phyloP scores from a whole-genome alignment of 2,888 invertebrate genomes.

The Pachydiplax longipennis region DNA sequence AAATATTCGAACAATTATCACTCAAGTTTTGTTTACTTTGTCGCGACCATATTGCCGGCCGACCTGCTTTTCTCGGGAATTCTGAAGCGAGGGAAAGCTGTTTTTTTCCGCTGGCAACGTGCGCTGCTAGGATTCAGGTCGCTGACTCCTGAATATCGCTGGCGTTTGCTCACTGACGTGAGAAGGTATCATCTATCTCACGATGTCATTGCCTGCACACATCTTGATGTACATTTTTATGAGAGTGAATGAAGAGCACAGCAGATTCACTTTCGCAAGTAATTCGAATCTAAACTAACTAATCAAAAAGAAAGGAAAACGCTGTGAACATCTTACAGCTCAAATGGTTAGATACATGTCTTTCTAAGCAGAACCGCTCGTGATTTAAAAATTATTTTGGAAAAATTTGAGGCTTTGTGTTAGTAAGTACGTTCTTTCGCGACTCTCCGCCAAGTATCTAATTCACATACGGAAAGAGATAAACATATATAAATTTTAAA shows the following conservation, averaged over 20 bases:
- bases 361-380: no score
- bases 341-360: no score
- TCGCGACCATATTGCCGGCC: background rate
- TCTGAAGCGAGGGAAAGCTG: background rate
- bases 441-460: no score
- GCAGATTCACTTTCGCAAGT: no score
- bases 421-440: no score
- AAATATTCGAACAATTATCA: background rate
- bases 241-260: background rate
- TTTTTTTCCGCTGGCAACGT: background rate
- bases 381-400: no score
- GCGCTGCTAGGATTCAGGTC: background rate
- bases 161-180: background rate
- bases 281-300: no score
- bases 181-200: background rate
- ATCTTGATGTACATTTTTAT: background rate
- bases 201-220: background rate
- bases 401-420: no score
- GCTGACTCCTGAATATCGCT: background rate
- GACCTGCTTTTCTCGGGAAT: background rate
- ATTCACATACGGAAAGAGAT: no score
- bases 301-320: no score
- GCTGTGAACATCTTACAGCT: no score
- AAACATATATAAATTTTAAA: no score
- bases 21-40: background rate